phyloP scores from a whole-genome alignment of 2,113 vertebrate genomes.

The Lethenteron camtschaticum region DNA sequence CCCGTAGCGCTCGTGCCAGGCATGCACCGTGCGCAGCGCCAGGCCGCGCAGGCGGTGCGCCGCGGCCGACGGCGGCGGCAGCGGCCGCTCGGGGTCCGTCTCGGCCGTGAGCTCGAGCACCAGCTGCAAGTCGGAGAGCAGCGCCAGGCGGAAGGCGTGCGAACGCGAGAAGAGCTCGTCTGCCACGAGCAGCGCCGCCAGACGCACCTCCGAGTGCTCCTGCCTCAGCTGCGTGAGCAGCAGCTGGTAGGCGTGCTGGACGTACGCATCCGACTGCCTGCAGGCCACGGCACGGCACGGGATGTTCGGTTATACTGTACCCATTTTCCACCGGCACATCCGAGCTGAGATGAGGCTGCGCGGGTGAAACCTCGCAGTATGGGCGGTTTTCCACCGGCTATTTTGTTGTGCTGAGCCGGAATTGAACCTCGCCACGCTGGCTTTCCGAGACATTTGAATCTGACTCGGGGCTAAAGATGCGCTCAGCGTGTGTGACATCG shows the following conservation, averaged over 20 bases:
- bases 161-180: constrained; percentile 52
- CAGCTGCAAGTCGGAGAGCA: constrained; percentile 56
- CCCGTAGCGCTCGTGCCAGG: constrained; percentile 48
- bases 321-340: too few species aligned
- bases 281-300: too few species aligned
- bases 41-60: constrained; percentile 44
- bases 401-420: too few species aligned
- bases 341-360: too few species aligned
- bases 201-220: constrained; percentile 52
- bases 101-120: constrained; percentile 67
- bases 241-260: constrained; percentile 39
- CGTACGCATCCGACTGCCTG: constrained; percentile 45
- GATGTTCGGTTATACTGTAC: too few species aligned
- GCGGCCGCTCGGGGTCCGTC: constrained; percentile 41
- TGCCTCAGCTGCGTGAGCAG: constrained; percentile 41
- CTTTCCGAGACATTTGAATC: too few species aligned
- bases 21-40: constrained; percentile 34
- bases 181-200: constrained; percentile 50
- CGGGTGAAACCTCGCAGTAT: too few species aligned
- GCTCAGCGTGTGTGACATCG: too few species aligned
- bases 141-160: constrained; percentile 42
- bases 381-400: too few species aligned
- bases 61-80: constrained; percentile 56
- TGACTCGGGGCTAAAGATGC: too few species aligned
- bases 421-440: too few species aligned